phyloP scores from a whole-genome alignment of 2,888 invertebrate genomes.

The Lochmaea capreae region DNA sequence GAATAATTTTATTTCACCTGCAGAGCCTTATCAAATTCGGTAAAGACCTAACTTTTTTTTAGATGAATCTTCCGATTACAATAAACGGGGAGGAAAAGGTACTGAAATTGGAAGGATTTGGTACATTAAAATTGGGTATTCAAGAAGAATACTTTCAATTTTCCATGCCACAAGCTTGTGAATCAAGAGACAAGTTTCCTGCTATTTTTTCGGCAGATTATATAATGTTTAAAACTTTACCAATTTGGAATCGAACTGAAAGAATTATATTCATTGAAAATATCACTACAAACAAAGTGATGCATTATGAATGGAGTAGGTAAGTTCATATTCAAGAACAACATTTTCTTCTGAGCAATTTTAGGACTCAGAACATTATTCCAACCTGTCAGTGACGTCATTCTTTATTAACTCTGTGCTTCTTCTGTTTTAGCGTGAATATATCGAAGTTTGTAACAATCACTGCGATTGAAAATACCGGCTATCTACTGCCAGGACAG shows the following conservation, averaged over 20 bases:
- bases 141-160: constrained; percentile 9
- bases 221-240: constrained; percentile 57
- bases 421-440: constrained; percentile 37
- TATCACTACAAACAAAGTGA: constrained; percentile 55
- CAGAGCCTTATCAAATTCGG: background rate
- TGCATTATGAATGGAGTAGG: constrained; percentile 64
- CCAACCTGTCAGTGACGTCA: no score
- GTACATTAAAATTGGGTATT: background rate
- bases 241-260: constrained; percentile 57
- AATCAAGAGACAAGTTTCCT: constrained; percentile 37
- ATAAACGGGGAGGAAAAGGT: constrained; percentile 17
- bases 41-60: constrained; percentile 12
- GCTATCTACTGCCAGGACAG: constrained; percentile 61
- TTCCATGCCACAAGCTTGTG: constrained; percentile 28
- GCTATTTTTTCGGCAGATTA: constrained; percentile 60
- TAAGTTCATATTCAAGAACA: constrained; percentile 45
- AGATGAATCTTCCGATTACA: constrained; percentile 41
- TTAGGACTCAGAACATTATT: no score
- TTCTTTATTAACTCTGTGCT: no score
- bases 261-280: constrained; percentile 64
- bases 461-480: constrained; percentile 45
- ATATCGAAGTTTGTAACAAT: constrained; percentile 46
- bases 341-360: no score
- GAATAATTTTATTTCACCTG: no score
- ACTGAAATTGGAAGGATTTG: constrained; percentile 20